A percentile compares a stretch with the other conserved stretches of the same genome.
Conservation (phyloP, 2,113 vertebrate species). For the Triplophysa tibetana region DNA sequence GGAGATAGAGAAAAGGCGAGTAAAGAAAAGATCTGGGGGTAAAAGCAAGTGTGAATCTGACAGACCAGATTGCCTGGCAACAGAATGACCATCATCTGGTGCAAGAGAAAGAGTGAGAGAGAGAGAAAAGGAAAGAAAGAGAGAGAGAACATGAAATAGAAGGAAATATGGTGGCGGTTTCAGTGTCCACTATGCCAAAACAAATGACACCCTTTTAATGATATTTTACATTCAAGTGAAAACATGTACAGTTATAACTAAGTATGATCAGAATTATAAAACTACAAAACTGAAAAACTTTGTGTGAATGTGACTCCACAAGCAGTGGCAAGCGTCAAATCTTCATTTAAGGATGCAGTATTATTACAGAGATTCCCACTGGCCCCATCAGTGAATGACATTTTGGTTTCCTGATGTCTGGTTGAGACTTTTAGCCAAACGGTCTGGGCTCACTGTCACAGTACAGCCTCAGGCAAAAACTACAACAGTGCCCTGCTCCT, state of each 20-base stretch:
- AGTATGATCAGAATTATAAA: neutral
- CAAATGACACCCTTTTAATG: slow-evolving; percentile 21
- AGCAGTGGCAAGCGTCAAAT: slow-evolving; percentile 14
- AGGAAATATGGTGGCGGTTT: slow-evolving; percentile 48
- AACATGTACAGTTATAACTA: neutral
- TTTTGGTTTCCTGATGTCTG: slow-evolving; percentile 45
- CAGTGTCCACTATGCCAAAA: slow-evolving; percentile 37
- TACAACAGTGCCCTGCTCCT: slow-evolving; percentile 27
- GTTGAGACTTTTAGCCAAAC: slow-evolving; percentile 38
- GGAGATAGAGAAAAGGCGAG: slow-evolving; percentile 40
- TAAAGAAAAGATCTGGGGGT: slow-evolving; percentile 64
- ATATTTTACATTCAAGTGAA: neutral
- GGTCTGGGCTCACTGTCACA: slow-evolving; percentile 38
- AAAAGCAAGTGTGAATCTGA: slow-evolving; percentile 72
- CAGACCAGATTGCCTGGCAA: slow-evolving; percentile 83
- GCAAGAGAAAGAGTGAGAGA: slow-evolving; percentile 62
- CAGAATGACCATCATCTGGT: slow-evolving; percentile 78
- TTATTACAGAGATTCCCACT: slow-evolving; percentile 44
- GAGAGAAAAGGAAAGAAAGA: slow-evolving; percentile 42
- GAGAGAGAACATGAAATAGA: slow-evolving; percentile 38
- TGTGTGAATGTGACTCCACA: neutral
- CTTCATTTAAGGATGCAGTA: slow-evolving; percentile 15
- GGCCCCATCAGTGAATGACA: slow-evolving; percentile 27
- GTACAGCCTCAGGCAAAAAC: slow-evolving; percentile 37
- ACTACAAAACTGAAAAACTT: neutral